Evolutionary conservation across 2,797 vertebrate genomes (phyloP).

Genomic region (Pangasius djambal): DNA sequence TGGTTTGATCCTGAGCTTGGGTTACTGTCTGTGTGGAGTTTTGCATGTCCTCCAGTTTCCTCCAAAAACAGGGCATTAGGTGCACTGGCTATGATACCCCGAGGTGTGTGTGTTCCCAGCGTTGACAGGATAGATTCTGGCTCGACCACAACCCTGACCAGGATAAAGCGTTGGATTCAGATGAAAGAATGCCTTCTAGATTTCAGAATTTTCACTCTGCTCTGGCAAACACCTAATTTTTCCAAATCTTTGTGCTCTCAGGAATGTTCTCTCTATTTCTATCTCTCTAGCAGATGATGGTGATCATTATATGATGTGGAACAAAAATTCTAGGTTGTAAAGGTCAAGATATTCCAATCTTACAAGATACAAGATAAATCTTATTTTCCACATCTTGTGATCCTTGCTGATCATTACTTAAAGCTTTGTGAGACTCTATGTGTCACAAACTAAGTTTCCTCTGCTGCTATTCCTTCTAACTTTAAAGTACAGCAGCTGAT

Average conservation of each 20-base stretch:
- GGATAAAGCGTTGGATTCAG: not conserved
- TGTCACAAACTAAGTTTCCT: constrained; percentile 11
- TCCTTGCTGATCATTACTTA: not conserved
- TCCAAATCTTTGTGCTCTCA: not conserved
- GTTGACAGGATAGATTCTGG: not conserved
- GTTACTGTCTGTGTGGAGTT: not conserved
- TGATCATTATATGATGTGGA: constrained; percentile 1
- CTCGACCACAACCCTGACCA: not conserved
- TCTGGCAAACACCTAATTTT: not conserved
- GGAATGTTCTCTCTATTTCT: constrained; percentile 4
- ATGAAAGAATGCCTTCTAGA: not conserved
- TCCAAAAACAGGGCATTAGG: not conserved
- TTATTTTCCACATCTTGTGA: constrained; percentile 2
- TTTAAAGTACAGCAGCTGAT: constrained; percentile 17
- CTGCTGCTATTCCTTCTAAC: constrained; percentile 8
- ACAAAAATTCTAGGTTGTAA: not conserved
- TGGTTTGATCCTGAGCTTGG: not conserved
- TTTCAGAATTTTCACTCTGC: constrained; percentile 1
- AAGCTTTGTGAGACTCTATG: not conserved
- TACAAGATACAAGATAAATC: not conserved
- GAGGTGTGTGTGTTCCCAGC: too few species aligned
- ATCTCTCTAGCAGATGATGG: not conserved
- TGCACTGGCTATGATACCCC: not conserved
- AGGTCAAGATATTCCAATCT: not conserved
- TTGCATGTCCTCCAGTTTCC: not conserved